phyloP scores from a whole-genome alignment of 2,113 vertebrate genomes.

The Cochlearius cochlearius region DNA sequence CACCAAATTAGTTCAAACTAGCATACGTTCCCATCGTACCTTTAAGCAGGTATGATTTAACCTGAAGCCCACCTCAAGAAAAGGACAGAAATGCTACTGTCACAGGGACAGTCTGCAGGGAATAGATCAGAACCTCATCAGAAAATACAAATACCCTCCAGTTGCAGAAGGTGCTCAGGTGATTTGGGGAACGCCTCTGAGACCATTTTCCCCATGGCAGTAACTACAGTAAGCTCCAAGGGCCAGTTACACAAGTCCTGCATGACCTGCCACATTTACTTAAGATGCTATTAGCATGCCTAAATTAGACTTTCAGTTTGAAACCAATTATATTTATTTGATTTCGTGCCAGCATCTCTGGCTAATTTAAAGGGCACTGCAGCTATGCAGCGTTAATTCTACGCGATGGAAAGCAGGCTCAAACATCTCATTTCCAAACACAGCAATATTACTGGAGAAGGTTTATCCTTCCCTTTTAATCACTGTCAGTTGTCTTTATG shows the following conservation, averaged over 20 bases:
- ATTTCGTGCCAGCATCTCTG: constrained; percentile 13
- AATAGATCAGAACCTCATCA: background rate
- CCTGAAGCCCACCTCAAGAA: background rate
- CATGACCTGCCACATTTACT: constrained; percentile 30
- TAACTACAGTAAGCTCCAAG: background rate
- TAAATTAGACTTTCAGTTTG: constrained; percentile 61
- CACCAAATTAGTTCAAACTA: background rate
- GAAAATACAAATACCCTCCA: background rate
- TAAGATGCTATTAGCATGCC: constrained; percentile 45
- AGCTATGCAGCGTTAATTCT: constrained; percentile 40
- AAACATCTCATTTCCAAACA: constrained; percentile 10
- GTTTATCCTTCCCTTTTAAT: constrained; percentile 24
- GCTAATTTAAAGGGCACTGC: constrained; percentile 41
- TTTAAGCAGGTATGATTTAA: background rate
- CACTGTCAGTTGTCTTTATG: constrained; percentile 7
- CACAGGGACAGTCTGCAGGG: background rate
- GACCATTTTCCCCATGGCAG: background rate
- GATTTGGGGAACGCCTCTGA: background rate
- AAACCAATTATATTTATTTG: constrained; percentile 59
- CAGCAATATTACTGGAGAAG: background rate
- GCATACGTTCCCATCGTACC: background rate
- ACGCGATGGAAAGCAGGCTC: background rate
- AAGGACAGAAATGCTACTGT: background rate
- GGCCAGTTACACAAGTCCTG: constrained; percentile 3
- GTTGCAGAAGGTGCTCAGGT: background rate